Base-by-base conservation (phyloP, 2,113 vertebrate genomes). In the Cololabis saira region DNA sequence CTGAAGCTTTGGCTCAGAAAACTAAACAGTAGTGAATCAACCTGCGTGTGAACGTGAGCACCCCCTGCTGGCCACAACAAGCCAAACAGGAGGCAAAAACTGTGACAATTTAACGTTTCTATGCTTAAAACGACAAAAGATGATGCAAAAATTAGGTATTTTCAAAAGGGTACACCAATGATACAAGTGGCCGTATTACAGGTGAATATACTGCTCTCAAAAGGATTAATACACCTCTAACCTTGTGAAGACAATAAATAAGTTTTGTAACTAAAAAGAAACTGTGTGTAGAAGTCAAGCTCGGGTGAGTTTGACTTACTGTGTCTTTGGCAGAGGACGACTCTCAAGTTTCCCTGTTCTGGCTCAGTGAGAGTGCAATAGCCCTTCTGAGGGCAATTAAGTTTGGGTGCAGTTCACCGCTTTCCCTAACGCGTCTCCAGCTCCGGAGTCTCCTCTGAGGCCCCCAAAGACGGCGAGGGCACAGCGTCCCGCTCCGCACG, bases 41-140 rank as follows among this genome's bases (percentile, higher is more conserved):
- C n/a, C n/a, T n/a, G n/a, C 37, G 16, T 14, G 62, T 67, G 54
- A 61, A 18, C 67, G 13, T 47, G 3, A 43, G 73, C 77, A 0
- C 73, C 78, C 52, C 66, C 87, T 81, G 78, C 67, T 73, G 80
- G 11, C 59, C 42, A 5, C 4, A 55, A 45, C 8, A 9, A 43
- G 37, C 47, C 17, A 17, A 66, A 13, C 42, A 15, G 14, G 30
- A 22, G n/a, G 3, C 8, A 42, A 61, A 9, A 41, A 12, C 14
- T 5, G 41, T 16, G 0, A 0, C 1, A 44, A 14, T 3, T 21
- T 50, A 19, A 51, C 10, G 33, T 37, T 37, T 37, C 33, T 37
- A 11, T 9, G 33, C 10, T 7, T 37, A 37, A 37, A 30, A 37
- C 3, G 10, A 7, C 6, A 37, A 37, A 37, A 37, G 10, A 11